Evolutionary conservation across 2,113 vertebrate species (phyloP).

Genomic region (Trichechus manatus): DNA sequence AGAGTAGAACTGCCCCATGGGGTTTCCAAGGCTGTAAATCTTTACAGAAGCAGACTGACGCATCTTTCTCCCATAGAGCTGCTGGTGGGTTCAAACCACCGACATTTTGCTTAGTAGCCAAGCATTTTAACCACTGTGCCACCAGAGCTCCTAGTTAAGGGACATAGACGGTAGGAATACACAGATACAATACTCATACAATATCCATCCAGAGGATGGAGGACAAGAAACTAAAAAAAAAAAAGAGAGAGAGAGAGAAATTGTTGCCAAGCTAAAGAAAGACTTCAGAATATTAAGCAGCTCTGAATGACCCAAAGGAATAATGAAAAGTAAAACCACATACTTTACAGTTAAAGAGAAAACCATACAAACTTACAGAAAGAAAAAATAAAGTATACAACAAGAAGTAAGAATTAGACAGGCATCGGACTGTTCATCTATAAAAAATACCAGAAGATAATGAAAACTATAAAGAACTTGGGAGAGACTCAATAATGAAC

Average conservation of each 20-base stretch:
- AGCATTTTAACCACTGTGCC: no score
- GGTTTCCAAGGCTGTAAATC: no score
- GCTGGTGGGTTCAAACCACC: no score
- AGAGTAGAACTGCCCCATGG: no score
- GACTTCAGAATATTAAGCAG: not conserved
- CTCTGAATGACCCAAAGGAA: not conserved
- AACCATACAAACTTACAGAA: not conserved
- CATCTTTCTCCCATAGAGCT: no score
- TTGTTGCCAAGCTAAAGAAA: not conserved
- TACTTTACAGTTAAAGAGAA: not conserved
- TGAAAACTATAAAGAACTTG: not conserved
- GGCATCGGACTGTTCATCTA: not conserved
- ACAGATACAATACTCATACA: not conserved
- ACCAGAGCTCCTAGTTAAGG: not conserved
- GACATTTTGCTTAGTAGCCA: no score
- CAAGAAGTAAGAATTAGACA: not conserved
- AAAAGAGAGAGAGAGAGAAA: not conserved
- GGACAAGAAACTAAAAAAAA: not conserved
- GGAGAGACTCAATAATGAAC: not conserved
- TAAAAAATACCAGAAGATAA: not conserved
- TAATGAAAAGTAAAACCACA: not conserved
- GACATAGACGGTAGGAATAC: not conserved
- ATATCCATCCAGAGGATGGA: not conserved
- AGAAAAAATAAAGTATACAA: not conserved
- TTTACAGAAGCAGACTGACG: no score